phyloP scores from a whole-genome alignment of 2,113 vertebrate species.

The Bufo bufo region DNA sequence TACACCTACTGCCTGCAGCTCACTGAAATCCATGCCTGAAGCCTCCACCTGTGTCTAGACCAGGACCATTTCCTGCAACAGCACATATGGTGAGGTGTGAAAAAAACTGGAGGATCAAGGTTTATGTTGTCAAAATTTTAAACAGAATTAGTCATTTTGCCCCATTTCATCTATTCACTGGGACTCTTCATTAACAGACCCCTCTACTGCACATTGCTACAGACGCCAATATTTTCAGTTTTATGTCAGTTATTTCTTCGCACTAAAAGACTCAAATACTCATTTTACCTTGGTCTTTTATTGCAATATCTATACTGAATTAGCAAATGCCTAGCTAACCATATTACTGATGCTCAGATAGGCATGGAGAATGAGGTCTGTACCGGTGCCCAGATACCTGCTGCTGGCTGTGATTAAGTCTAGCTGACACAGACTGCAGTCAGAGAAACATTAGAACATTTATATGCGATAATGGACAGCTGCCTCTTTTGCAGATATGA shows the following conservation, averaged over 20 bases:
- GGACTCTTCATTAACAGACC: background rate
- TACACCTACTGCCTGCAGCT: too few relatives aligned
- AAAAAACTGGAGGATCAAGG: too few relatives aligned
- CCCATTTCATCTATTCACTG: background rate
- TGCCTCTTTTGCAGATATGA: conserved; percentile 40
- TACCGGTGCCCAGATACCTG: conserved; percentile 1
- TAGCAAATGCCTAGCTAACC: background rate
- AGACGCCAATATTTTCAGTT: background rate
- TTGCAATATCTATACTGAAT: conserved; percentile 5
- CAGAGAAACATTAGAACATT: conserved; percentile 34
- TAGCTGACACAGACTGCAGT: conserved; percentile 14
- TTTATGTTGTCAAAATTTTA: too few relatives aligned
- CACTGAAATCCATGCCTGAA: too few relatives aligned
- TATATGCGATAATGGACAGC: conserved; percentile 31
- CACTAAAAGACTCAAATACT: background rate
- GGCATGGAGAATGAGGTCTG: conserved; percentile 34
- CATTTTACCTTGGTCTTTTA: background rate
- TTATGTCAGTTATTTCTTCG: background rate
- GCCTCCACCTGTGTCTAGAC: too few relatives aligned
- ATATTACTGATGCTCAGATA: conserved; percentile 16
- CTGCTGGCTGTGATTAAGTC: conserved; percentile 36
- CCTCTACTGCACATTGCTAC: background rate
- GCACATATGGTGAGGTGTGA: too few relatives aligned
- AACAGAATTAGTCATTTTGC: too few relatives aligned
- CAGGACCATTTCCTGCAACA: too few relatives aligned